Conservation (phyloP, 2,797 vertebrate genomes). For the Oryzias dopingdopingensis region DNA sequence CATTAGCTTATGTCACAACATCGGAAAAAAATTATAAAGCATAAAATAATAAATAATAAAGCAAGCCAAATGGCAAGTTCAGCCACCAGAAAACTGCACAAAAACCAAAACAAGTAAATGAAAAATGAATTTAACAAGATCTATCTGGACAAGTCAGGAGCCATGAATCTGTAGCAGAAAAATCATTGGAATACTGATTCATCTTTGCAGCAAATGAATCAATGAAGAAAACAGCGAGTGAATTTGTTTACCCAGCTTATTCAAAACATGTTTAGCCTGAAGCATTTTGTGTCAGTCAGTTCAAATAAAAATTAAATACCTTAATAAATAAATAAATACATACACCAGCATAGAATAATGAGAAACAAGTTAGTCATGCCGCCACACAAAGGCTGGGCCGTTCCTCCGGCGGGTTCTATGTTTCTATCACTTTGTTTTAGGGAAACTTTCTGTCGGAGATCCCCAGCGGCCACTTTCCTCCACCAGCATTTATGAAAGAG, state of each 20-base stretch:
- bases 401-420: conserved; percentile 17
- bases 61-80: no score
- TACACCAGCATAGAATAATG: conserved; percentile 25
- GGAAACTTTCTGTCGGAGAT: conserved; percentile 47
- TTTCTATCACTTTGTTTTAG: conserved; percentile 54
- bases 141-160: neutral
- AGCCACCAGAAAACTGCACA: no score
- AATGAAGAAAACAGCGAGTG: conserved; percentile 1
- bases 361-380: conserved; percentile 41
- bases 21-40: no score
- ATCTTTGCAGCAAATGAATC: conserved; percentile 22
- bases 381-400: conserved; percentile 15
- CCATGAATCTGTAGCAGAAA: conserved; percentile 1
- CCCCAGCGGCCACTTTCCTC: conserved; percentile 56
- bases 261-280: conserved; percentile 22
- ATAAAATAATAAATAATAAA: no score
- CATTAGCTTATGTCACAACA: no score
- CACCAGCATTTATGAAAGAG: conserved; percentile 65
- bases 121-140: neutral
- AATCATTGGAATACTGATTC: conserved; percentile 6
- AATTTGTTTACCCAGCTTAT: conserved; percentile 5
- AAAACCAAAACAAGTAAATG: no score
- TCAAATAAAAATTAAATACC: conserved; percentile 28
- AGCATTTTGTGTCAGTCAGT: conserved; percentile 37
- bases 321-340: conserved; percentile 29